Percentiles rank a stretch among this genome's conserved stretches.
phyloP scores from a whole-genome alignment of 1,140 invertebrate species.

The Lamellibrachia luymesi region DNA sequence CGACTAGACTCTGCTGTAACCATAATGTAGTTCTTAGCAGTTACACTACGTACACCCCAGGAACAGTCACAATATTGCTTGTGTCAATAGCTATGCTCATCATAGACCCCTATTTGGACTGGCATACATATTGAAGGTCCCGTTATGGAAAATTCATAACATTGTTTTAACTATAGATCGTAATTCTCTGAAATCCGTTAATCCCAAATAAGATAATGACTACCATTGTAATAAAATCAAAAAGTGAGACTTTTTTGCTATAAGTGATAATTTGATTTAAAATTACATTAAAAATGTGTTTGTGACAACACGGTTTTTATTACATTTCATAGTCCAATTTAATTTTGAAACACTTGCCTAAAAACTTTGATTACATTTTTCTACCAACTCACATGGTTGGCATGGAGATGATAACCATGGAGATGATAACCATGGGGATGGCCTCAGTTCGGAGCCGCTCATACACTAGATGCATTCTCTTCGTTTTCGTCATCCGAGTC shows the following conservation, averaged over 20 bases:
- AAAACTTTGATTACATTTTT: background rate
- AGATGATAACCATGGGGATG: background rate
- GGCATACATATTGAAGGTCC: background rate
- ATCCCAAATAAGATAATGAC: background rate
- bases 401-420: background rate
- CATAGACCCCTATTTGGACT: background rate
- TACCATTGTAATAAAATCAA: background rate
- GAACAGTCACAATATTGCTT: background rate
- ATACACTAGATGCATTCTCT: background rate
- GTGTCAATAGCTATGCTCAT: background rate
- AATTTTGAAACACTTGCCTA: background rate
- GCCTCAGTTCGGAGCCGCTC: background rate
- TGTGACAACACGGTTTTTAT: background rate
- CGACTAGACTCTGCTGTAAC: background rate
- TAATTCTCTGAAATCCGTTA: background rate
- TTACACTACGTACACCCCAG: background rate
- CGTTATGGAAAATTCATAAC: background rate
- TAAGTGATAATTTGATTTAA: background rate
- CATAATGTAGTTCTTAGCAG: background rate
- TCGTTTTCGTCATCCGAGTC: conserved; percentile 20
- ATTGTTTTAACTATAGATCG: background rate
- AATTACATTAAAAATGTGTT: background rate
- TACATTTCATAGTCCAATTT: background rate
- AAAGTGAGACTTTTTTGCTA: background rate
- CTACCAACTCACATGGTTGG: background rate